These are phyloP conservation scores for Lichenostomus cassidix DNA, from an alignment of 2,113 vertebrate species.

Conservation along the genomic window DNA sequence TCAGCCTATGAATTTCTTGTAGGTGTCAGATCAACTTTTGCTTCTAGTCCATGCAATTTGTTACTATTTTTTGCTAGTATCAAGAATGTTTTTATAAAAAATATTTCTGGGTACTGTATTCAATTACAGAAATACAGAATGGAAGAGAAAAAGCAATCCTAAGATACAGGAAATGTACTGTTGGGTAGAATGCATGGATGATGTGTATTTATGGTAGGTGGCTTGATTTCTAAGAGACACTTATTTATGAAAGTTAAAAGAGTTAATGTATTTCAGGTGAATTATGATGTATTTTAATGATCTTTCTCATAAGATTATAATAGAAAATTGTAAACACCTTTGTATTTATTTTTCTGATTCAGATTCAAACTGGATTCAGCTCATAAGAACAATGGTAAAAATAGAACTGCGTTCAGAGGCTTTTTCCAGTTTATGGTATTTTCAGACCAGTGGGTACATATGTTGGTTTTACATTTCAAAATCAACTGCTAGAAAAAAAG, in stretches of 20 bases:
- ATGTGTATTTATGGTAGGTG: neutral
- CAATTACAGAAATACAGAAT: neutral
- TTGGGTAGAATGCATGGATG: neutral
- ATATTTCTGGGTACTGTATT: neutral
- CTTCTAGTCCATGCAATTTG: neutral
- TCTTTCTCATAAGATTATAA: neutral
- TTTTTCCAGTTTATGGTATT: neutral
- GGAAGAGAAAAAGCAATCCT: neutral
- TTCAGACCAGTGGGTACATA: neutral
- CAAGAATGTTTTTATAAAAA: neutral
- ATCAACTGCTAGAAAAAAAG: neutral
- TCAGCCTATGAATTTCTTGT: slow-evolving; percentile 17
- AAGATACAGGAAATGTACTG: neutral
- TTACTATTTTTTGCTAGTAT: neutral
- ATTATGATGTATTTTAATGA: neutral
- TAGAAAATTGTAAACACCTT: neutral
- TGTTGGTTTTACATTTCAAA: neutral
- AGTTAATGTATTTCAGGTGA: neutral
- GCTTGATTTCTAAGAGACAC: neutral
- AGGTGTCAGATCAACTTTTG: neutral
- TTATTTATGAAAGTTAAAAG: neutral
- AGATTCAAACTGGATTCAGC: neutral
- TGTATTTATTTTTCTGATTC: neutral
- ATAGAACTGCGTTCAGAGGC: neutral
- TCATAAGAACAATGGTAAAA: neutral